A percentile compares a stretch with the other conserved stretches of the same genome.
phyloP scores from a whole-genome alignment of 2,797 vertebrate species.

The Streptopelia turtur region DNA sequence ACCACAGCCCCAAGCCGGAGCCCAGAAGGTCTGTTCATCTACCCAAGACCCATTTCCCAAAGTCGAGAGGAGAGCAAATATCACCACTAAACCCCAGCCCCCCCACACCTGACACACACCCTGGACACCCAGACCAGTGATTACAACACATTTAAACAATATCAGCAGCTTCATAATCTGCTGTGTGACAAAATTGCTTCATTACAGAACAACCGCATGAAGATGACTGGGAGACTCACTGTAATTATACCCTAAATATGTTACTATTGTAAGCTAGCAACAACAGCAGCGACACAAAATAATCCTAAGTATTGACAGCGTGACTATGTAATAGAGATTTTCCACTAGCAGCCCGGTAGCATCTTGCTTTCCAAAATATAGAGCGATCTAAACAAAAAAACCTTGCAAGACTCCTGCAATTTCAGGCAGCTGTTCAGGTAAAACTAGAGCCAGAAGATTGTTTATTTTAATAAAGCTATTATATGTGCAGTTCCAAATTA shows the following conservation, averaged over 20 bases:
- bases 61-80: neutral
- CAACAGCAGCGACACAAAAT: neutral
- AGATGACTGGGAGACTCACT: neutral
- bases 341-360: neutral
- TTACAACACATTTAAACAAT: neutral
- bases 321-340: constrained; percentile 7
- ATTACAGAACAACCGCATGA: neutral
- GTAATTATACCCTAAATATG: constrained; percentile 21
- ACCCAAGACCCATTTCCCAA: neutral
- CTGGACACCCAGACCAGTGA: neutral
- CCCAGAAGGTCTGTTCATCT: neutral
- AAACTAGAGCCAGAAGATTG: constrained; percentile 65
- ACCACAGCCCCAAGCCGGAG: neutral
- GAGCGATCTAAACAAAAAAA: neutral
- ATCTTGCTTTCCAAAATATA: constrained; percentile 13
- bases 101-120: neutral
- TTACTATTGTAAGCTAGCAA: neutral
- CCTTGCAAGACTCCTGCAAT: constrained; percentile 8
- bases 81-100: fast-evolving
- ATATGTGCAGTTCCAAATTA: constrained; percentile 62
- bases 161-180: neutral
- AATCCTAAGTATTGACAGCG: neutral
- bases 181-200: constrained; percentile 2
- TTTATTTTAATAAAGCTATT: constrained; percentile 79
- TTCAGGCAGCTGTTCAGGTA: constrained; percentile 74